Conservation (phyloP, 2,797 vertebrate genomes). For the Cyclura pinguis region DNA sequence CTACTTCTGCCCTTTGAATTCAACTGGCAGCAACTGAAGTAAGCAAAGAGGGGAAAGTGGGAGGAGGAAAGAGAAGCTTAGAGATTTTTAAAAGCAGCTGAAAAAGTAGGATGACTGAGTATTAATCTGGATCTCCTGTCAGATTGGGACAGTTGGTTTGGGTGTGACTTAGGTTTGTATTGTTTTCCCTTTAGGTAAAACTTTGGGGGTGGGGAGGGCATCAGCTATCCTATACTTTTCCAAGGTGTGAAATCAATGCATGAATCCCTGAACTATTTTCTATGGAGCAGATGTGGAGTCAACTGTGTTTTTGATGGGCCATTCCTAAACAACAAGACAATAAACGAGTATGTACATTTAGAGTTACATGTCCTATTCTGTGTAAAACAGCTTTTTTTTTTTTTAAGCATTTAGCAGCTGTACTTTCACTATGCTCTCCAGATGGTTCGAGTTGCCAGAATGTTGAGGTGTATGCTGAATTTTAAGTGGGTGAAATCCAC, state of each 20-base stretch:
- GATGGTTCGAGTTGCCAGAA: neutral
- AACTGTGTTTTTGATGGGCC: neutral
- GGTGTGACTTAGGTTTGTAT: neutral
- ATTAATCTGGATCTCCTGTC: too few relatives aligned
- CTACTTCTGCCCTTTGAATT: too few relatives aligned
- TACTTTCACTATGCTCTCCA: neutral
- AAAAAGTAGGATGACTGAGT: too few relatives aligned
- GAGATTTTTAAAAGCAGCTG: too few relatives aligned
- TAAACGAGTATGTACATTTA: neutral
- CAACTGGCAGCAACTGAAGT: too few relatives aligned
- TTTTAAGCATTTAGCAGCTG: neutral
- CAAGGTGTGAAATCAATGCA: neutral
- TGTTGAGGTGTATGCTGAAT: neutral
- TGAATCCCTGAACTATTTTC: neutral
- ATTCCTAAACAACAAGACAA: accelerated
- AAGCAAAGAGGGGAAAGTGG: too few relatives aligned
- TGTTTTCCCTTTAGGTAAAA: neutral
- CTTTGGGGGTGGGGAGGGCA: too few relatives aligned
- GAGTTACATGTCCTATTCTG: neutral
- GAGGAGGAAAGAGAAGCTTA: too few relatives aligned
- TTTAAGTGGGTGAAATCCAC: neutral
- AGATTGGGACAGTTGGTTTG: too few relatives aligned
- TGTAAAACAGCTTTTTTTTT: neutral
- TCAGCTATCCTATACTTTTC: neutral
- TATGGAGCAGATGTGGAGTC: too few relatives aligned